These are phyloP conservation scores for Drosophila lacertosa DNA, from an alignment of 1,140 invertebrate genomes.

Conservation along the genomic window DNA sequence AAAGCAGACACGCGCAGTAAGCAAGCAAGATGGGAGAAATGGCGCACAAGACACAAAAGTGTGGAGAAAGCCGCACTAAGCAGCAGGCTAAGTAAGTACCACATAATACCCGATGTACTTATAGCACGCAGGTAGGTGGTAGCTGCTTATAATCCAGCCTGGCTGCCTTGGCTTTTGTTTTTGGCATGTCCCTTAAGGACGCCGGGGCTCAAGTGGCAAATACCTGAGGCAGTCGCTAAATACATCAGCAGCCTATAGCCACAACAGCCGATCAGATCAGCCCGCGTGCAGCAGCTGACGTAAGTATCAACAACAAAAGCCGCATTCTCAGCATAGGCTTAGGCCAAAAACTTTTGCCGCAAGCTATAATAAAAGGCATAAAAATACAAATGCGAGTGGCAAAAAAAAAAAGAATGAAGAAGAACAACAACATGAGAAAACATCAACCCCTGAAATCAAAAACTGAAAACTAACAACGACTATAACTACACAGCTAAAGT, in stretches of 20 bases:
- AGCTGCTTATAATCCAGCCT: not conserved
- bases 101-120: conserved; percentile 69
- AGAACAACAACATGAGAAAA: conserved; percentile 34
- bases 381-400: conserved; percentile 9
- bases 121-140: conserved; percentile 32
- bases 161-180: conserved; percentile 16
- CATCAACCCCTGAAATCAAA: conserved; percentile 59
- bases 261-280: no score
- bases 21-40: conserved; percentile 3
- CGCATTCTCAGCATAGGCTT: conserved; percentile 46
- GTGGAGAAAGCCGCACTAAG: conserved; percentile 66
- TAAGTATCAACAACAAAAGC: conserved; percentile 55
- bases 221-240: conserved; percentile 22
- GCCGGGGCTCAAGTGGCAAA: conserved; percentile 40
- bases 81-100: conserved; percentile 73
- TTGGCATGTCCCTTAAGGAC: conserved; percentile 25
- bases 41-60: conserved; percentile 39
- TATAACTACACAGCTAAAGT: conserved; percentile 51
- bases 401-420: conserved; percentile 14
- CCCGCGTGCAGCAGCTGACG: conserved; percentile 49
- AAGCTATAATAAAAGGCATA: conserved; percentile 23
- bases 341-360: conserved; percentile 48
- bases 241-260: conserved; percentile 13
- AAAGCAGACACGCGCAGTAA: conserved; percentile 19
- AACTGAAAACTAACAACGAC: conserved; percentile 63